Evolutionary conservation across 2,113 vertebrate genomes (phyloP).

Genomic region (Columba janthina): DNA sequence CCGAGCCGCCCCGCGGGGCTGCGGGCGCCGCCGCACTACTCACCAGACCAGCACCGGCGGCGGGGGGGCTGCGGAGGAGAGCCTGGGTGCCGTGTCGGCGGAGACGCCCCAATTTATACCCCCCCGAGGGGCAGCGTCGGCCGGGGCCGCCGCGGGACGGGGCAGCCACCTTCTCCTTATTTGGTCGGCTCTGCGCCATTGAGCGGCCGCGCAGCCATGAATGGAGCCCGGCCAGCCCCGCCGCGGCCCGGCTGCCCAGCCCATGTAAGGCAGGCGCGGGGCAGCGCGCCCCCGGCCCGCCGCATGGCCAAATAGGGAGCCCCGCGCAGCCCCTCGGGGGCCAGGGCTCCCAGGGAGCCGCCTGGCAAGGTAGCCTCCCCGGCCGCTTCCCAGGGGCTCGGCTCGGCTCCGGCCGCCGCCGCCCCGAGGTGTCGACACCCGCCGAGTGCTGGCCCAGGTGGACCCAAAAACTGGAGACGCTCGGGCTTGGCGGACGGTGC

Average conservation of each 20-base stretch:
- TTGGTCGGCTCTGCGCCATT: conserved; percentile 80
- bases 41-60: conserved; percentile 73
- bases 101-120: conserved; percentile 72
- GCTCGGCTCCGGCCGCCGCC: not conserved
- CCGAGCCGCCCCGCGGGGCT: not conserved
- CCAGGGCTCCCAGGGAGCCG: not conserved
- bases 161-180: conserved; percentile 84
- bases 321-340: conserved; percentile 1
- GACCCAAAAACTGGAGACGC: not conserved
- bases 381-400: not conserved
- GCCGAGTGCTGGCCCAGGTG: not conserved
- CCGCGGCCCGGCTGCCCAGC: conserved; percentile 63
- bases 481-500: not conserved
- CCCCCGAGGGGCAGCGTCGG: not conserved
- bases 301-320: conserved; percentile 77
- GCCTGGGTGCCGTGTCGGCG: conserved; percentile 66
- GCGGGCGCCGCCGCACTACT: conserved; percentile 45
- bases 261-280: conserved; percentile 83
- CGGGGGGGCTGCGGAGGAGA: conserved; percentile 47
- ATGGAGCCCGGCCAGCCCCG: conserved; percentile 77
- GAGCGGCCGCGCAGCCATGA: conserved; percentile 83
- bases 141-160: conserved; percentile 25
- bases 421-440: not conserved
- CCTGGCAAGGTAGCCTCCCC: not conserved
- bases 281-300: conserved; percentile 33